Evolutionary conservation across 2,888 invertebrate genomes (phyloP).

Genomic region (Rhagium mordax): DNA sequence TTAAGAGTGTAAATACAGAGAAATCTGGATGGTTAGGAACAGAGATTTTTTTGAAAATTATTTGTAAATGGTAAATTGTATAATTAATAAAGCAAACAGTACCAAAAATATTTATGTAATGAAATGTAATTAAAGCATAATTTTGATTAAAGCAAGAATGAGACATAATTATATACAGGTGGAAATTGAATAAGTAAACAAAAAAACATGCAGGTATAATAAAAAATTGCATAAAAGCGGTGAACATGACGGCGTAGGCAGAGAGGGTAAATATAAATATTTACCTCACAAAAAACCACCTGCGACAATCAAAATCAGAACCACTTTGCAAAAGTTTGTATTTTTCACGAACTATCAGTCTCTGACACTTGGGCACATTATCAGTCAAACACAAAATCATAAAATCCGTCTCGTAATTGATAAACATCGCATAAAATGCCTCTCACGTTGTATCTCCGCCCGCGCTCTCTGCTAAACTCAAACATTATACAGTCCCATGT

Average conservation of each 20-base stretch:
- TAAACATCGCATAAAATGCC: conserved; percentile 66
- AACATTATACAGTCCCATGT: conserved; percentile 65
- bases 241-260: conserved; percentile 34
- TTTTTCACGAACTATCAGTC: conserved; percentile 60
- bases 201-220: conserved; percentile 22
- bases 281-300: conserved; percentile 68
- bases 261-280: conserved; percentile 61
- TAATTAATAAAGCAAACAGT: neutral
- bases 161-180: neutral
- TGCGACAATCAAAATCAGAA: conserved; percentile 64
- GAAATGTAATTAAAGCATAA: neutral
- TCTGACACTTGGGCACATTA: conserved; percentile 62
- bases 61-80: neutral
- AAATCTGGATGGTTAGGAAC: no score
- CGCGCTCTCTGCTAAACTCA: conserved; percentile 67
- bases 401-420: conserved; percentile 63
- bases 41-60: no score
- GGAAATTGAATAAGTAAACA: neutral
- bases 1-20: no score
- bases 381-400: conserved; percentile 61
- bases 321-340: conserved; percentile 59
- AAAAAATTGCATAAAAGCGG: conserved; percentile 31
- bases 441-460: conserved; percentile 60
- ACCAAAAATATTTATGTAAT: neutral
- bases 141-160: neutral